These are phyloP conservation scores for Pterophyllum scalare DNA, from an alignment of 2,113 vertebrate genomes.

Conservation along the genomic window DNA sequence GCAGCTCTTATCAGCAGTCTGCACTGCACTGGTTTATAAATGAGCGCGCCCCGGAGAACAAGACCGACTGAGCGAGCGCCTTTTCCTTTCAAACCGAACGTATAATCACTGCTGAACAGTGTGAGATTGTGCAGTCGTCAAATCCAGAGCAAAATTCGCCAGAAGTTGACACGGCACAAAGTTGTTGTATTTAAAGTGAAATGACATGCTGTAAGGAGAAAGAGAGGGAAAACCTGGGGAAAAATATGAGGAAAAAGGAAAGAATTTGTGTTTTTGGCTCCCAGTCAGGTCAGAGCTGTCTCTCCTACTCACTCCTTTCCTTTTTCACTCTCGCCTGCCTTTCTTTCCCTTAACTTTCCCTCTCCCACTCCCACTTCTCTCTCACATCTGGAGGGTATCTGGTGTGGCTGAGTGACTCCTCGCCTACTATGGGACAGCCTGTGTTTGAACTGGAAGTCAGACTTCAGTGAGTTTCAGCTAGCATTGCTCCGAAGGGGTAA, in stretches of 20 bases:
- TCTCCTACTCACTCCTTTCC: slow-evolving; percentile 52
- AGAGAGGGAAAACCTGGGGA: slow-evolving; percentile 40
- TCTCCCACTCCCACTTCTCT: slow-evolving; percentile 66
- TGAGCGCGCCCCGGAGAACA: not conserved
- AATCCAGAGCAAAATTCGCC: not conserved
- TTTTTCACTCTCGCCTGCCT: slow-evolving; percentile 46
- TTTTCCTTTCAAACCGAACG: not conserved
- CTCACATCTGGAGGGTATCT: slow-evolving; percentile 88
- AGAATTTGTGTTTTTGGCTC: slow-evolving; percentile 80
- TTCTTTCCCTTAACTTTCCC: slow-evolving; percentile 40
- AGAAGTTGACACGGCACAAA: not conserved
- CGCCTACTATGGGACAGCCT: slow-evolving; percentile 82
- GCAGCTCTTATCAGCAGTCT: not conserved
- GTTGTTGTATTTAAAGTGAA: not conserved
- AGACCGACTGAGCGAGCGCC: not conserved
- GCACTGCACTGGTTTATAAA: not conserved
- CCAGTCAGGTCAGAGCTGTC: slow-evolving; percentile 40
- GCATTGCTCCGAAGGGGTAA: slow-evolving; percentile 59
- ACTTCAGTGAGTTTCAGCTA: slow-evolving; percentile 48
- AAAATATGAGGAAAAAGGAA: slow-evolving; percentile 67
- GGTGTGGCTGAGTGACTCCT: slow-evolving; percentile 72
- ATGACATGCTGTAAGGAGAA: not conserved
- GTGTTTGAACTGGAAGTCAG: slow-evolving; percentile 59
- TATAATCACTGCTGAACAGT: not conserved
- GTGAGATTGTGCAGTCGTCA: not conserved